Base-by-base conservation (phyloP, 2,113 vertebrate species). In the Oryzias javanicus region DNA sequence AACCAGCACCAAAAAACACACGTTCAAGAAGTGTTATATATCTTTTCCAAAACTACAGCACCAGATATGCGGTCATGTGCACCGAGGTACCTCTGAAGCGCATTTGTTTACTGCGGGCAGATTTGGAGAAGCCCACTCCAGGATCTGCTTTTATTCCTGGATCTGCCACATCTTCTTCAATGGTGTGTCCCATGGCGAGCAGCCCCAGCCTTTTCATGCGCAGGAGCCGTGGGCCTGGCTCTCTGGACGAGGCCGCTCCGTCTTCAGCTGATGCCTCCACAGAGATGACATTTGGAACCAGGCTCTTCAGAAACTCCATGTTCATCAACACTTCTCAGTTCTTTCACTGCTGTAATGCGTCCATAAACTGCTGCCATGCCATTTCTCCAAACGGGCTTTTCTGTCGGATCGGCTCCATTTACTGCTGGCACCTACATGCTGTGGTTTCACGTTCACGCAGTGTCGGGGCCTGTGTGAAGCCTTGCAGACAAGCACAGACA, bases 251-350 rank as follows among this genome's bases (percentile, higher is more conserved):
- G 4, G 59, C 57, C 17, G 63, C 76, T 15, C 72, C 82, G 42
- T 66, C 74, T 29, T 94, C 93, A 77, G 69, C 18, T 74, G 82
- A 70, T 5, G 79, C 80, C 1, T 96, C 94, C 70, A 93, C 94
- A 14, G 89, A 93, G 78, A 90, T 79, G 14, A 76, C 82, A 2
- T 85, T 60, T 25, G 95, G 94, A 66, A 96, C 92, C 0, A 95
- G 92, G 89, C 92, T 95, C 88, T 91, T 99, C 46, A 98, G 87
- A 85, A 98, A 98, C 29, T 97, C 95, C 95, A 98, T 98, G 57
- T 79, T 85, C 16, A 17, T 27, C 74, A 20, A 61, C 55, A 49
- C 55, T 7, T 20, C 81, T 66, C 45, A 18, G 44, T 41, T 74
- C 41, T 60, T 70, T 81, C 63, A 74, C 62, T 79, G 72, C 19